Evolutionary conservation across 2,113 vertebrate species (phyloP).

Genomic region (Taxidea taxus): DNA sequence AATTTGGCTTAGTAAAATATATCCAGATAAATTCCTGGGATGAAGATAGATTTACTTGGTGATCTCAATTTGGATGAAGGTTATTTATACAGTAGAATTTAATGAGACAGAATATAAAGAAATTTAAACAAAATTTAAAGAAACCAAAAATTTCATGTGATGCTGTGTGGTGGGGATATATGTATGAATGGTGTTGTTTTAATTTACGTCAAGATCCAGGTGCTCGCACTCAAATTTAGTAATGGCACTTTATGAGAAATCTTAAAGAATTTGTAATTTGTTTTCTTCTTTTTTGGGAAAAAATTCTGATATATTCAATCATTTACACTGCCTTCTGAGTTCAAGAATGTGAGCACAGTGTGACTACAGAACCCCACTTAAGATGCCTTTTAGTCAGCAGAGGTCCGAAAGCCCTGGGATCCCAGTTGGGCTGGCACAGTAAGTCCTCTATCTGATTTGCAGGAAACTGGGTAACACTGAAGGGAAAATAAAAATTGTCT

Average conservation of each 20-base stretch:
- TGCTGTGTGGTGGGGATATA: background rate
- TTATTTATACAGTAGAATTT: conserved; percentile 27
- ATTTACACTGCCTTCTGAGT: background rate
- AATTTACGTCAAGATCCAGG: background rate
- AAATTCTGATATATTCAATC: background rate
- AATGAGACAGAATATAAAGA: background rate
- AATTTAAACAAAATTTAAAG: background rate
- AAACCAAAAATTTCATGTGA: conserved; percentile 31
- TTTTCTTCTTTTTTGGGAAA: background rate
- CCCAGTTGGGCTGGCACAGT: background rate
- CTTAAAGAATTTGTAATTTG: background rate
- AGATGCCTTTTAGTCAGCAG: background rate
- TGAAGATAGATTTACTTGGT: background rate
- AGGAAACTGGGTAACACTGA: background rate
- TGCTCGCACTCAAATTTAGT: background rate
- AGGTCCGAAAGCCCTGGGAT: background rate
- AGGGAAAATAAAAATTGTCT: background rate
- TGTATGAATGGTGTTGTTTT: background rate
- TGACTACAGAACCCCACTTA: background rate
- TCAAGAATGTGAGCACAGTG: background rate
- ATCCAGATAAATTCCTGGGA: background rate
- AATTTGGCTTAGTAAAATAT: background rate
- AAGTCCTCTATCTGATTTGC: background rate
- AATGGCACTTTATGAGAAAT: background rate
- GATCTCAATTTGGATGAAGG: conserved; percentile 14